A percentile compares a stretch with the other conserved stretches of the same genome.
phyloP scores from a whole-genome alignment of 2,888 invertebrate genomes.

The Melinaea menophilus region DNA sequence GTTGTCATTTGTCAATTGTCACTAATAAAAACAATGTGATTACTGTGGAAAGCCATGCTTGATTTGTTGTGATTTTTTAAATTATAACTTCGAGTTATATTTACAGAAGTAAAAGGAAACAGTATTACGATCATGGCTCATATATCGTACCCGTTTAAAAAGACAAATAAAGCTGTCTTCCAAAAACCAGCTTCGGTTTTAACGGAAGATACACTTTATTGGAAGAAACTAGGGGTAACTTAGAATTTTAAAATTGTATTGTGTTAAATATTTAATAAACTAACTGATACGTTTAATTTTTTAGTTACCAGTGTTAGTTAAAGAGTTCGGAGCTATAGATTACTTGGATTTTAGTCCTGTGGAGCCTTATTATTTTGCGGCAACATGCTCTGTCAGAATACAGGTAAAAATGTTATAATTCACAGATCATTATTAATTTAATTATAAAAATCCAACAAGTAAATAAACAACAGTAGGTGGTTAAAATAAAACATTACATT shows the following conservation, averaged over 20 bases:
- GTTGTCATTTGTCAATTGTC: neutral
- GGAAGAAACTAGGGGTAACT: conserved; percentile 91
- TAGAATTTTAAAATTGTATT: conserved; percentile 5
- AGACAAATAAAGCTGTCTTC: conserved; percentile 83
- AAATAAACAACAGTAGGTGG: no score
- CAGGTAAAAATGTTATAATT: conserved; percentile 59
- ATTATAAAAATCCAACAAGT: neutral
- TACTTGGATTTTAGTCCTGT: conserved; percentile 93
- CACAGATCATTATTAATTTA: conserved; percentile 5
- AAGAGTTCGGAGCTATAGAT: conserved; percentile 95
- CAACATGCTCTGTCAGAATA: conserved; percentile 94
- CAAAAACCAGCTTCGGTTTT: conserved; percentile 81
- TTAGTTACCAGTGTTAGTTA: conserved; percentile 89
- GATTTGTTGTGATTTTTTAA: neutral
- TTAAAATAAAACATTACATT: no score
- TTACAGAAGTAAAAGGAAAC: neutral
- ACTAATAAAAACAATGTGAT: neutral
- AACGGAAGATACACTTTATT: conserved; percentile 89
- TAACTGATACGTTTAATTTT: conserved; percentile 32
- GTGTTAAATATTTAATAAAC: neutral
- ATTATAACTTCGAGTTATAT: neutral
- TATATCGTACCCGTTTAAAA: conserved; percentile 80
- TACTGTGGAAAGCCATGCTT: neutral
- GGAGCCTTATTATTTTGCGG: conserved; percentile 93
- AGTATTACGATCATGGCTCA: conserved; percentile 51